Percentiles rank a stretch among this genome's conserved stretches.
Evolutionary conservation across 2,113 vertebrate genomes (phyloP).

Genomic region (Heteronetta atricapilla): DNA sequence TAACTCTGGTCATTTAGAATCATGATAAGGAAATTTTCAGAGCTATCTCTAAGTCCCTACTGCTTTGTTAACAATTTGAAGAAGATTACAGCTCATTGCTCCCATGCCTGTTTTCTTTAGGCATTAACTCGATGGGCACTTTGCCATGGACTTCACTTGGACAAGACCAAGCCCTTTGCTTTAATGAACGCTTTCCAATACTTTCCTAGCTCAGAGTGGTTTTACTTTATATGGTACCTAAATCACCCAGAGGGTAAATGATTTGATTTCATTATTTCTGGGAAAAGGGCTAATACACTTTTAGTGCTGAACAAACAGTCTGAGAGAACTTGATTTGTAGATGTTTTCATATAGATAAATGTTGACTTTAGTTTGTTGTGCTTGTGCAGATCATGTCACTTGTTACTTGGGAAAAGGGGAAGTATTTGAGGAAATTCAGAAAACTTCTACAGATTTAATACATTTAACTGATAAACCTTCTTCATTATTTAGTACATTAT

Average conservation of each 20-base stretch:
- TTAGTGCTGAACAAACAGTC: neutral
- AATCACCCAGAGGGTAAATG: neutral
- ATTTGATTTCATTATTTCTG: neutral
- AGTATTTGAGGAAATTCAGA: neutral
- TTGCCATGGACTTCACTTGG: neutral
- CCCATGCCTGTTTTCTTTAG: conserved; percentile 13
- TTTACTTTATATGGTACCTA: neutral
- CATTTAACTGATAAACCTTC: neutral
- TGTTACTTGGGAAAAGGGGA: neutral
- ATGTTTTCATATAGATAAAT: neutral
- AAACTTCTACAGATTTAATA: neutral
- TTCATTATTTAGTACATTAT: neutral
- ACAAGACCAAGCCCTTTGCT: neutral
- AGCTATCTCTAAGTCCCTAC: neutral
- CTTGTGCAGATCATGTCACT: neutral
- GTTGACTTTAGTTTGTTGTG: neutral
- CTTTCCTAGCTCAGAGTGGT: neutral
- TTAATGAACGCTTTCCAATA: neutral
- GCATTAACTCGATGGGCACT: neutral
- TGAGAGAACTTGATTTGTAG: neutral
- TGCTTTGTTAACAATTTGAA: conserved; percentile 36
- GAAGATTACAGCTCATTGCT: conserved; percentile 42
- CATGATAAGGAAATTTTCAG: neutral
- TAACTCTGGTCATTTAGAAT: neutral
- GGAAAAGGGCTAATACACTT: neutral